Evolutionary conservation across 2,888 invertebrate species (phyloP), one percentile per base, ranked within the genome.

Genomic region (Psylliodes chrysocephalus): DNA sequence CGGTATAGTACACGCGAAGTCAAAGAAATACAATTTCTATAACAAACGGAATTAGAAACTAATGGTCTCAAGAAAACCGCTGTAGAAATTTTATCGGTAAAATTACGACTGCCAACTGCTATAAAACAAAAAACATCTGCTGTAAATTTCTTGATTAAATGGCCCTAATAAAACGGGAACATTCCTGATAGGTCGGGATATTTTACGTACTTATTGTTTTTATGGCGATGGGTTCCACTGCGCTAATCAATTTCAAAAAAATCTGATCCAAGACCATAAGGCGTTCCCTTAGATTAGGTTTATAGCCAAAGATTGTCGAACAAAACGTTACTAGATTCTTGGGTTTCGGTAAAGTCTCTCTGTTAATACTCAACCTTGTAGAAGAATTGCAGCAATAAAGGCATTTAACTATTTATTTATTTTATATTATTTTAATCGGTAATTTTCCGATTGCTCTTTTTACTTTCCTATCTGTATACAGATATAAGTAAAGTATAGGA

Each of bases 71-170:
- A 30, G 51, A n/a, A 62, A 51, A 51, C 56, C 62, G 52, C 62
- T 40, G 62, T 51, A 55, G 42, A 52, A 62, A 56, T 56, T 62
- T 62, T 56, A 62, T 62, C 38, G 62, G 51, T 30, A 38, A 40
- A 56, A 56, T 56, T 51, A 62, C 56, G 44, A 51, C 51, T 49
- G 25, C 44, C 56, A 56, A 62, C 56, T 62, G 55, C 56, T 51
- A 62, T 62, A 56, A 62, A 62, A 62, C 62, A 56, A 62, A 56
- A 44, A 62, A 56, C 56, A 56, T 56, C 51, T 62, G 49, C 42
- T 62, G 51, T 61, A 54, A 46, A 61, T 40, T 55, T 61, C 40
- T 55, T 38, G 61, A 60, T 60, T 51, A 52, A 61, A 61, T 47
- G 47, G 49, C 33, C 56, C 30, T 62, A 62, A 56, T 62, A 62